Conservation (phyloP, 2,797 vertebrate species). For the Peromyscus melanophrys region DNA sequence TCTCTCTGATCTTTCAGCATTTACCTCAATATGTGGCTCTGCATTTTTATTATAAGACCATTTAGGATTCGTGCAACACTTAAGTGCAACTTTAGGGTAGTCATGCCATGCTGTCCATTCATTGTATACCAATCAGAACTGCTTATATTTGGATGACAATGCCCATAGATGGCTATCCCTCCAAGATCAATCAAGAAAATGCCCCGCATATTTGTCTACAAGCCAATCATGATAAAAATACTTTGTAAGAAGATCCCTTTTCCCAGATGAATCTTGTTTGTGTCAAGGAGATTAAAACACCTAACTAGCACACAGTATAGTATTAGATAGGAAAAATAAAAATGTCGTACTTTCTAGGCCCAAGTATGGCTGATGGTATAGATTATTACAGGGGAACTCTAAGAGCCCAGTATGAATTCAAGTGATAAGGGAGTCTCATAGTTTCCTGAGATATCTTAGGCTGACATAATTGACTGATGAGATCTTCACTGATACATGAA, state of each 20-base stretch:
- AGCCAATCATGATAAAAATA: neutral
- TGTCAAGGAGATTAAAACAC: neutral
- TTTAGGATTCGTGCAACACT: neutral
- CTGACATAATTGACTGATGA: neutral
- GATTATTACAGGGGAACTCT: neutral
- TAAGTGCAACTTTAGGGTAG: neutral
- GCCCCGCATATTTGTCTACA: neutral
- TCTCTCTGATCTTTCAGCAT: too few species aligned
- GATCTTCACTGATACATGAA: neutral
- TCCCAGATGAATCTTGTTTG: neutral
- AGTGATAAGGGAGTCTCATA: neutral
- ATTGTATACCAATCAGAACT: neutral
- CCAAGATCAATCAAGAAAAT: neutral
- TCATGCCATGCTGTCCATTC: neutral
- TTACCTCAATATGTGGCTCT: too few species aligned
- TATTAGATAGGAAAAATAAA: neutral
- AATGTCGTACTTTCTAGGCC: neutral
- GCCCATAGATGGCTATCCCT: neutral
- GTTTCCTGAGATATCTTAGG: neutral
- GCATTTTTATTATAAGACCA: too few species aligned
- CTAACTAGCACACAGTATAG: neutral
- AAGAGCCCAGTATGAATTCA: neutral
- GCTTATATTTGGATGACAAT: too few species aligned
- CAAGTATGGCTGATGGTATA: neutral
- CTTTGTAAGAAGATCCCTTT: neutral